A percentile compares a stretch with the other conserved stretches of the same genome.
Evolutionary conservation across 1,140 invertebrate species (phyloP).

Genomic region (Calliopsis andreniformis): DNA sequence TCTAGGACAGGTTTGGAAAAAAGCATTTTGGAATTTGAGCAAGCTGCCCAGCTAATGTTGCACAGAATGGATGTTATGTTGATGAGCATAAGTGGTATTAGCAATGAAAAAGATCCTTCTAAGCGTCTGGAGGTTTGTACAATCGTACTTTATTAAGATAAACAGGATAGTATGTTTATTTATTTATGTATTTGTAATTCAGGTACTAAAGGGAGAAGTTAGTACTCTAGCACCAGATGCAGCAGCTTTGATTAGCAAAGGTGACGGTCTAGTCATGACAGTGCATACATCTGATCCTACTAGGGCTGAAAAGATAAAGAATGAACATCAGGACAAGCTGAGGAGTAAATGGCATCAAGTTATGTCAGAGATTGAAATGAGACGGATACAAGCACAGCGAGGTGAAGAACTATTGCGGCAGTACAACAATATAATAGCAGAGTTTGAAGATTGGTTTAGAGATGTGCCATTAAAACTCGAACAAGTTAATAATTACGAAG

Average conservation of each 20-base stretch:
- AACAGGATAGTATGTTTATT: constrained; percentile 3
- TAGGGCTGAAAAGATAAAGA: constrained; percentile 83
- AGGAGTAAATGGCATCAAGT: constrained; percentile 86
- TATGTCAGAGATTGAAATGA: constrained; percentile 85
- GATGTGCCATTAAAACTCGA: constrained; percentile 81
- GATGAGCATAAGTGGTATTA: constrained; percentile 85
- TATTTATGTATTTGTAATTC: constrained; percentile 37
- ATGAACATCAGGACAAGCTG: constrained; percentile 84
- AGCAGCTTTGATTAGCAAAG: constrained; percentile 89
- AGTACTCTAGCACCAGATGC: constrained; percentile 88
- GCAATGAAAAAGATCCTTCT: constrained; percentile 85
- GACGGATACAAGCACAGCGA: constrained; percentile 81
- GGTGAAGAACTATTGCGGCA: constrained; percentile 83
- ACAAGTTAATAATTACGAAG: constrained; percentile 82
- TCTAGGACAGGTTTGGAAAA: constrained; percentile 78
- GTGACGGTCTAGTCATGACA: constrained; percentile 87
- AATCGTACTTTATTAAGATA: not conserved
- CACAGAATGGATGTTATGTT: constrained; percentile 86
- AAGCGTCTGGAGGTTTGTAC: constrained; percentile 84
- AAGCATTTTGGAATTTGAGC: constrained; percentile 83
- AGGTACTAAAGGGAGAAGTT: constrained; percentile 85
- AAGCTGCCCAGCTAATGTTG: constrained; percentile 84
- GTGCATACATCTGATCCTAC: constrained; percentile 83
- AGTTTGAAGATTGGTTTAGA: constrained; percentile 82
- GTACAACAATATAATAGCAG: constrained; percentile 78